Percentiles rank a stretch among this genome's conserved stretches.
These are phyloP conservation scores for Porphyrio hochstetteri DNA, from an alignment of 2,113 vertebrate species.

Conservation along the genomic window DNA sequence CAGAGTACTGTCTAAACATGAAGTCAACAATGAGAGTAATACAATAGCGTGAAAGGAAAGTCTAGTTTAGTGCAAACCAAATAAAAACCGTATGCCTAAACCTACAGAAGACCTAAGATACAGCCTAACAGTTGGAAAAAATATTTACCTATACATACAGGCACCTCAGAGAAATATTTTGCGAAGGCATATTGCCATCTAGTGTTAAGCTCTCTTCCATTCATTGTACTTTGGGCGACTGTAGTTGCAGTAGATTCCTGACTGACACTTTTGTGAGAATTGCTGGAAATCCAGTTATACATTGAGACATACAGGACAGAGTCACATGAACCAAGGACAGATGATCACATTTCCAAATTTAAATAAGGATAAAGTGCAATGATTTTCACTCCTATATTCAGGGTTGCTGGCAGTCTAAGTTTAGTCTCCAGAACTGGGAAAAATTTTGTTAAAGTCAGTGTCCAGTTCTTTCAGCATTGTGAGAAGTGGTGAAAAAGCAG, in stretches of 20 bases:
- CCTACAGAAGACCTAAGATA: background rate
- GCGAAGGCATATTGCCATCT: slow-evolving; percentile 54
- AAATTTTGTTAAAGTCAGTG: background rate
- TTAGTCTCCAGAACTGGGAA: background rate
- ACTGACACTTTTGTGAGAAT: background rate
- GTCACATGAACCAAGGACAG: background rate
- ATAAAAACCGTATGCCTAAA: background rate
- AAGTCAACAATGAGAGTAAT: background rate
- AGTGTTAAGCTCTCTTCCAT: slow-evolving; percentile 11
- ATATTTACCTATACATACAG: background rate
- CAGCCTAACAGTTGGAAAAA: background rate
- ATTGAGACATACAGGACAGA: background rate
- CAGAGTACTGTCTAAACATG: background rate
- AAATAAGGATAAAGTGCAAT: background rate
- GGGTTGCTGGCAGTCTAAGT: background rate
- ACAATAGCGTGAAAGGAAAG: background rate
- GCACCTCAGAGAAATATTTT: background rate
- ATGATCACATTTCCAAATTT: background rate
- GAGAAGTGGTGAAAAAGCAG: background rate
- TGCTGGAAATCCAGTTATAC: background rate
- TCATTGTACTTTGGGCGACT: accelerated
- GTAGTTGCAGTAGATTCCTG: background rate
- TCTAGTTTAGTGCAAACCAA: background rate
- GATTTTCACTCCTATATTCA: background rate
- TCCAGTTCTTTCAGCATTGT: background rate